Conservation (phyloP, 2,888 invertebrate genomes). For the Drosophila nr. medialis region DNA sequence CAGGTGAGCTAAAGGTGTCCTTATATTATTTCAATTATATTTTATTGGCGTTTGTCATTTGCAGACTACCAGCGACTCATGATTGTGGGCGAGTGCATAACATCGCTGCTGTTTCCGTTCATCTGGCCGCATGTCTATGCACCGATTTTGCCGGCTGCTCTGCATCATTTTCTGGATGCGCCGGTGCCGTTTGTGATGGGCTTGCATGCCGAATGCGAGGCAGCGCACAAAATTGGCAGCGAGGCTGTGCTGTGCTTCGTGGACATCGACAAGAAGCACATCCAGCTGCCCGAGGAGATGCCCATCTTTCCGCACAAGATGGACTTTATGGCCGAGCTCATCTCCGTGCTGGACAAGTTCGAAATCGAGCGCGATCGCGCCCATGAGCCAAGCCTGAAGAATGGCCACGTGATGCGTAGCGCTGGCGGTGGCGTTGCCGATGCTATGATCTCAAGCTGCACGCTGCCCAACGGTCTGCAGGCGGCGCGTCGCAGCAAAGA, state of each 20-base stretch:
- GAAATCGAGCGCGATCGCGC: constrained; percentile 86
- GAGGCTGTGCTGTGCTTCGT: constrained; percentile 97
- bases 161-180: constrained; percentile 98
- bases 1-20: constrained; percentile 87
- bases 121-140: constrained; percentile 99
- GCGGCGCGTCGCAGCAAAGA: constrained; percentile 86
- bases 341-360: constrained; percentile 90
- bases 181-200: constrained; percentile 99
- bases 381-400: constrained; percentile 78
- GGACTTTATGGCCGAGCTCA: constrained; percentile 94
- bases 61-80: constrained; percentile 97
- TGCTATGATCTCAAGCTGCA: constrained; percentile 92
- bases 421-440: constrained; percentile 85
- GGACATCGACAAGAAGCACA: constrained; percentile 96
- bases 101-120: constrained; percentile 96
- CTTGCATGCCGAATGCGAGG: constrained; percentile 87
- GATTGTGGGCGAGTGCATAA: constrained; percentile 97
- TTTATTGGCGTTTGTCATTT: not conserved
- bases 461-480: constrained; percentile 87
- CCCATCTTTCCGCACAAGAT: constrained; percentile 96
- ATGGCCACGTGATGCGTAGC: constrained; percentile 73
- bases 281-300: constrained; percentile 97
- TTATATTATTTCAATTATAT: not conserved
- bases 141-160: constrained; percentile 97
- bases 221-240: constrained; percentile 88